Evolutionary conservation across 2,797 vertebrate genomes (phyloP).

Genomic region (Acanthis flammea): DNA sequence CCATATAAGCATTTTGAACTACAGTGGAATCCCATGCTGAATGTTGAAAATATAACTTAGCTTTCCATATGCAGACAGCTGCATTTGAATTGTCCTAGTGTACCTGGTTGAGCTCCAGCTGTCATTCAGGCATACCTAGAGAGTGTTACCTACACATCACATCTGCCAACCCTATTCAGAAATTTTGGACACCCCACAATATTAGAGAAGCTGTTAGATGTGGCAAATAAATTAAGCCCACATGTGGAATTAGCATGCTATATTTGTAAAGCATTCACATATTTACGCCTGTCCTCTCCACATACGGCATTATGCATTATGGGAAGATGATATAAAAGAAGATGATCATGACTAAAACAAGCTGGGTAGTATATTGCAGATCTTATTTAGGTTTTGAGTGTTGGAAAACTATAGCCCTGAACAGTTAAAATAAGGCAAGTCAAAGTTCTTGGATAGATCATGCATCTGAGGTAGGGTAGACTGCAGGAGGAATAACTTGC

Average conservation of each 20-base stretch:
- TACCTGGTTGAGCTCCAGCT: not conserved
- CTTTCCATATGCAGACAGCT: not conserved
- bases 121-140: not conserved
- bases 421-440: not conserved
- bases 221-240: not conserved
- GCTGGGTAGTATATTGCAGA: not conserved
- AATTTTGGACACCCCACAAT: not conserved
- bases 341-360: not conserved
- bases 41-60: not conserved
- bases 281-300: rapidly evolving
- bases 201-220: not conserved
- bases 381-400: not conserved
- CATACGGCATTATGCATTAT: not conserved
- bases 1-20: not conserved
- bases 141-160: not conserved
- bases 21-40: not conserved
- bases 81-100: not conserved
- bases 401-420: not conserved
- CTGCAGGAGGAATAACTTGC: not conserved
- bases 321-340: not conserved
- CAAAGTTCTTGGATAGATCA: not conserved
- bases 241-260: not conserved
- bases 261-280: not conserved
- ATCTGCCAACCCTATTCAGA: not conserved
- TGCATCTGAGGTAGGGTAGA: not conserved